phyloP scores from a whole-genome alignment of 53 echinoderm and acorn worm genomes.

The Arbacia lixula region DNA sequence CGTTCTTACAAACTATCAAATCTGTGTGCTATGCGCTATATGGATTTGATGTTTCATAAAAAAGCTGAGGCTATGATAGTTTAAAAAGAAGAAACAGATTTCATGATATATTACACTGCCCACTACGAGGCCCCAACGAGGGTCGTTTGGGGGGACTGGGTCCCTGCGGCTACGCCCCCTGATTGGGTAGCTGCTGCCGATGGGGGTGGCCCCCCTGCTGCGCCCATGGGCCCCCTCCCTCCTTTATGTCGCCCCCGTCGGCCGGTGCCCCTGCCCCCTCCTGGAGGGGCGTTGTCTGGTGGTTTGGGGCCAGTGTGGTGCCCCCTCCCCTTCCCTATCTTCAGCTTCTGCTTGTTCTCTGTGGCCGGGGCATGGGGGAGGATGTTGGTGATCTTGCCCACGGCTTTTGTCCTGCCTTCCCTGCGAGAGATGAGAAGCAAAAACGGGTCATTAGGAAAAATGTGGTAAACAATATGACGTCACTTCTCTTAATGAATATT shows the following conservation, averaged over 20 bases:
- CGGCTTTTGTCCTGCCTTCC: constrained; percentile 99
- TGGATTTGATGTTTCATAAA: no score
- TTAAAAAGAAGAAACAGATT: no score
- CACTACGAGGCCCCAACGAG: constrained; percentile 43
- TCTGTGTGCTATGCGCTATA: no score
- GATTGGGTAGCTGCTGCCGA: no score
- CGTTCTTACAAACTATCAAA: no score
- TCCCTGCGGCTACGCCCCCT: constrained; percentile 1
- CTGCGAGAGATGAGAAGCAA: no score
- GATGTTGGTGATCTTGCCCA: constrained; percentile 93
- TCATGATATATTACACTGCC: no score
- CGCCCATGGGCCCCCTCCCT: constrained; percentile 50
- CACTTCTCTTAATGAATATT: no score
- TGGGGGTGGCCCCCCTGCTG: constrained; percentile 1
- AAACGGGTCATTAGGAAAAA: no score
- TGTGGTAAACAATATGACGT: no score
- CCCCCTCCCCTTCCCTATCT: constrained; percentile 83
- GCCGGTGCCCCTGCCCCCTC: constrained; percentile 57
- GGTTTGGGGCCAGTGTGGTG: constrained; percentile 78
- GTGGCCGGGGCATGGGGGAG: constrained; percentile 80
- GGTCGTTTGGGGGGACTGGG: constrained; percentile 26
- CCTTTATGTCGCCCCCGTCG: constrained; percentile 70
- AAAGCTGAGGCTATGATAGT: no score
- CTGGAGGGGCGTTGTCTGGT: constrained; percentile 67
- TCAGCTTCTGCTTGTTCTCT: constrained; percentile 88